Conservation (phyloP, 1,140 invertebrate species). For the Brachionus calyciflorus region DNA sequence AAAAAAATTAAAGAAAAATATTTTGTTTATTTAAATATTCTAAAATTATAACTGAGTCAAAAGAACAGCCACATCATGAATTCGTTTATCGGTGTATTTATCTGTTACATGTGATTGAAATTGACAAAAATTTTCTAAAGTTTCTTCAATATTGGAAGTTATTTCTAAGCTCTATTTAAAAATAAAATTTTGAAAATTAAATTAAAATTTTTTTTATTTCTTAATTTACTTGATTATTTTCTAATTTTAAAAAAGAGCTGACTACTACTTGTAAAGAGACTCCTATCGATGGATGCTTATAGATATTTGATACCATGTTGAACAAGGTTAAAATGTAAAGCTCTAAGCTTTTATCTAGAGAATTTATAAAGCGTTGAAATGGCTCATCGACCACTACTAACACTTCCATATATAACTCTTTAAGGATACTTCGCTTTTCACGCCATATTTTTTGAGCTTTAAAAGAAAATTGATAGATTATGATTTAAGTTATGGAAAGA, state of each 20-base stretch:
- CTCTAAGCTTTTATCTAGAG: constrained; percentile 57
- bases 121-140: constrained; percentile 77
- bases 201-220: neutral
- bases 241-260: constrained; percentile 74
- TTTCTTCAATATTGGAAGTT: constrained; percentile 75
- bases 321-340: constrained; percentile 79
- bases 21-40: neutral
- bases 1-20: constrained; percentile 74
- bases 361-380: constrained; percentile 72
- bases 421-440: constrained; percentile 63
- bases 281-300: constrained; percentile 80
- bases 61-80: constrained; percentile 83
- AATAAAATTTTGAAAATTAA: neutral
- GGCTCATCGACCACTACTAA: constrained; percentile 80
- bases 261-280: constrained; percentile 83
- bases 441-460: neutral
- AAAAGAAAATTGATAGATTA: neutral
- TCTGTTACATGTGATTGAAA: constrained; percentile 76
- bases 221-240: constrained; percentile 66
- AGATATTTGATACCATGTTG: constrained; percentile 78
- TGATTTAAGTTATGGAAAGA: neutral
- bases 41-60: constrained; percentile 69
- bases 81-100: constrained; percentile 71
- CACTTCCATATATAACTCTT: constrained; percentile 77
- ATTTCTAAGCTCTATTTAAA: constrained; percentile 63